Evolutionary conservation across 1,140 invertebrate species (phyloP).

Genomic region (Diachasma alloeum): DNA sequence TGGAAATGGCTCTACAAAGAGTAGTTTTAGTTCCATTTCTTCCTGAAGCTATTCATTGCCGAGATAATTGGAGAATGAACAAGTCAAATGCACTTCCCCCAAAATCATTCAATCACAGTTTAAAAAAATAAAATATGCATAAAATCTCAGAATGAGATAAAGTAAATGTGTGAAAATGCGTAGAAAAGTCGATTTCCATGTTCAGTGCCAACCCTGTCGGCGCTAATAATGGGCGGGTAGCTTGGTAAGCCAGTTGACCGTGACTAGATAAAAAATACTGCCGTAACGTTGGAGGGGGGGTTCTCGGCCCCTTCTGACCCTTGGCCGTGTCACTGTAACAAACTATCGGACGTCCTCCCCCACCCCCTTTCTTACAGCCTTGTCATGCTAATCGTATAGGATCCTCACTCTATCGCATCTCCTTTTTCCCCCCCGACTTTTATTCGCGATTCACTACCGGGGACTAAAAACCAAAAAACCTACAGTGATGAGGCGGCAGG

Average conservation of each 20-base stretch:
- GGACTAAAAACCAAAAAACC: neutral
- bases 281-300: slow-evolving; percentile 38
- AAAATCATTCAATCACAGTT: too few species aligned
- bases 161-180: slow-evolving; percentile 4
- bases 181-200: neutral
- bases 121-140: neutral
- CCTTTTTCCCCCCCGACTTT: neutral
- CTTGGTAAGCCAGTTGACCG: slow-evolving; percentile 63
- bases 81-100: too few species aligned
- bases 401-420: slow-evolving; percentile 19
- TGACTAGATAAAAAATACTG: slow-evolving; percentile 68
- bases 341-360: slow-evolving; percentile 40
- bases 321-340: slow-evolving; percentile 37
- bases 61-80: too few species aligned
- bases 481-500: too few species aligned
- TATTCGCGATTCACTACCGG: neutral
- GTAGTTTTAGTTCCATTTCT: too few species aligned
- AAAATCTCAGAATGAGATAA: neutral
- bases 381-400: slow-evolving; percentile 56
- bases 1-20: too few species aligned
- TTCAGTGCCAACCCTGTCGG: slow-evolving; percentile 31
- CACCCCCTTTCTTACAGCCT: slow-evolving; percentile 32
- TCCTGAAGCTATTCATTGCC: too few species aligned
- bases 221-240: slow-evolving; percentile 65
- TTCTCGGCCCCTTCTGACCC: neutral